Evolutionary conservation across 1,140 invertebrate species (phyloP), one percentile per base, ranked within the genome.

Genomic region (Trypoxylus dichotomus): DNA sequence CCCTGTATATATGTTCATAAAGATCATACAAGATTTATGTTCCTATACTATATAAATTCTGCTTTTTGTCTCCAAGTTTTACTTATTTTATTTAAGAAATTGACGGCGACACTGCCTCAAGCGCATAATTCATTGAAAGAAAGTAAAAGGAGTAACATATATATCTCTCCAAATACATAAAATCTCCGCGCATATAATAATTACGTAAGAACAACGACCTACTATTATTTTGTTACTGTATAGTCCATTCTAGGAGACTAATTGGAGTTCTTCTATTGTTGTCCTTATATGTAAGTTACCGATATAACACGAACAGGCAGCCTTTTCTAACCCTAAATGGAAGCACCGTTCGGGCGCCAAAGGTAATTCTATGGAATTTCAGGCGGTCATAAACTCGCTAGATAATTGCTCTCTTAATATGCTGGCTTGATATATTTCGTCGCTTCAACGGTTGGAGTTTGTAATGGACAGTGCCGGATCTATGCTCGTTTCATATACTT

Each of bases 181-280:
- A 68, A 24, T 2, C 60, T 24, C 7, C 24, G 25, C 27, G 15
- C 15, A 29, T 68, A 68, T 27, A 68, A 68, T 25, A 13, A 68
- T 68, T 68, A 68, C 24, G 27, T 29, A 68, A 68, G 60, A 27
- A 68, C 60, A 27, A 68, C 24, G 60, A 27, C 21, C 60, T 68
- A 68, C 60, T 68, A 68, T 68, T 68, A 68, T 68, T 68, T 68
- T 68, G 24, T 68, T 68, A 29, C 24, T 68, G 25, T 68, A 68
- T 68, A 27, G 21, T 68, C 60, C 60, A 68, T 68, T 68, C 60
- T 68, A 11, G 21, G 60, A 68, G 60, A 68, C 60, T 68, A 68
- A 68, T 68, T 68, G 60, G 60, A 68, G 60, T 68, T 68, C 60
- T 68, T 68, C 60, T 68, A 68, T 68, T 68, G 60, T 68, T 68